Evolutionary conservation across 2,888 invertebrate genomes (phyloP).

Genomic region (Parascotia fuliginaria): DNA sequence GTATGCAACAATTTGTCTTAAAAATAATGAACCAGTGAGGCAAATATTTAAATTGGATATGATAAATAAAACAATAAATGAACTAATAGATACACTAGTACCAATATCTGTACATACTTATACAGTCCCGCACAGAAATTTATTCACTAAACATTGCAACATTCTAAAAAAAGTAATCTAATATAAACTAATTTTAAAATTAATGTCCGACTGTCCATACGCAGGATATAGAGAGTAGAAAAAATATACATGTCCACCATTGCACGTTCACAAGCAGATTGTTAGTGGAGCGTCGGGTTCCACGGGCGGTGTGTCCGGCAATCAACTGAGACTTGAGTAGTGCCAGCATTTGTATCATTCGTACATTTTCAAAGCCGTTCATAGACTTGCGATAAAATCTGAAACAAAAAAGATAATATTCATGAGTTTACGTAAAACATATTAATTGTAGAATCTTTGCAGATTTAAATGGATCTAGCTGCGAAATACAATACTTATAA

Average conservation of each 20-base stretch:
- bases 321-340: slow-evolving; percentile 32
- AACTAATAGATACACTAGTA: slow-evolving; percentile 49
- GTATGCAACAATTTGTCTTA: slow-evolving; percentile 26
- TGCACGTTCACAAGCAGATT: slow-evolving; percentile 57
- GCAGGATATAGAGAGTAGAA: slow-evolving; percentile 80
- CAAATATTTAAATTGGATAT: slow-evolving; percentile 19
- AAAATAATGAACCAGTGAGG: slow-evolving; percentile 6
- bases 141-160: slow-evolving; percentile 70
- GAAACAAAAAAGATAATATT: slow-evolving; percentile 22
- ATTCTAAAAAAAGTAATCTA: slow-evolving; percentile 65
- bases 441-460: no score
- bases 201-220: slow-evolving; percentile 59
- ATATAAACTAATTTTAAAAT: slow-evolving; percentile 61
- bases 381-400: slow-evolving; percentile 39
- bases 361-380: slow-evolving; percentile 41
- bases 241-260: slow-evolving; percentile 80
- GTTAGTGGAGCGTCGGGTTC: slow-evolving; percentile 14
- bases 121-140: slow-evolving; percentile 65
- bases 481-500: no score
- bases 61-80: slow-evolving; percentile 47
- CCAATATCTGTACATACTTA: slow-evolving; percentile 63
- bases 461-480: no score
- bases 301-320: slow-evolving; percentile 24
- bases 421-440: not conserved
- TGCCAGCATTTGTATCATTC: slow-evolving; percentile 33